These are phyloP conservation scores for Parauchenoglanis ngamensis DNA, from an alignment of 2,797 vertebrate genomes.

Conservation along the genomic window DNA sequence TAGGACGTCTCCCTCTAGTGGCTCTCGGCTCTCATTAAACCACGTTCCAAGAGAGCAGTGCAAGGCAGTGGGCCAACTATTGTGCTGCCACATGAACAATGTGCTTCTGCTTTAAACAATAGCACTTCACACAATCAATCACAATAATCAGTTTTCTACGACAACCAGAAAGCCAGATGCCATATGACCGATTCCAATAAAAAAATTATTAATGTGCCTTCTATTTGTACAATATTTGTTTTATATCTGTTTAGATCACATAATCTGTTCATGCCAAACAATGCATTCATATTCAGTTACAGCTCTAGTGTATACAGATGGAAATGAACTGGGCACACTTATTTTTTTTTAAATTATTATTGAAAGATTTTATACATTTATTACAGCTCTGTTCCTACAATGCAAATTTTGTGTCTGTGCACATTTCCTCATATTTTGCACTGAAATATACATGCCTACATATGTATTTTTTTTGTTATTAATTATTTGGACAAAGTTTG, in stretches of 20 bases:
- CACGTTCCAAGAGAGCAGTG: slow-evolving; percentile 22
- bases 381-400: neutral
- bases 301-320: neutral
- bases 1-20: slow-evolving; percentile 67
- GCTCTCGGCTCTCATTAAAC: slow-evolving; percentile 11
- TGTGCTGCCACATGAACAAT: slow-evolving; percentile 21
- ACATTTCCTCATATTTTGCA: neutral
- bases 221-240: neutral
- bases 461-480: neutral
- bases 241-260: neutral
- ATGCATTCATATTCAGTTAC: neutral
- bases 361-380: neutral
- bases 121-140: slow-evolving; percentile 8
- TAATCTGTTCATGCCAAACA: neutral
- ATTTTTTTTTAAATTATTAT: neutral
- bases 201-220: too few species aligned
- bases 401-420: neutral
- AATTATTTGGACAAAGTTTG: neutral
- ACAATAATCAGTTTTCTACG: neutral
- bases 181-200: neutral
- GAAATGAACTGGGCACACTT: neutral
- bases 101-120: slow-evolving; percentile 29
- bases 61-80: slow-evolving; percentile 44
- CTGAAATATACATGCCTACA: too few species aligned
- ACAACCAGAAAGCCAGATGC: neutral